Percentiles rank a stretch among this genome's conserved stretches.
phyloP scores from a whole-genome alignment of 2,113 vertebrate species.

The Brachyhypopomus gauderio region DNA sequence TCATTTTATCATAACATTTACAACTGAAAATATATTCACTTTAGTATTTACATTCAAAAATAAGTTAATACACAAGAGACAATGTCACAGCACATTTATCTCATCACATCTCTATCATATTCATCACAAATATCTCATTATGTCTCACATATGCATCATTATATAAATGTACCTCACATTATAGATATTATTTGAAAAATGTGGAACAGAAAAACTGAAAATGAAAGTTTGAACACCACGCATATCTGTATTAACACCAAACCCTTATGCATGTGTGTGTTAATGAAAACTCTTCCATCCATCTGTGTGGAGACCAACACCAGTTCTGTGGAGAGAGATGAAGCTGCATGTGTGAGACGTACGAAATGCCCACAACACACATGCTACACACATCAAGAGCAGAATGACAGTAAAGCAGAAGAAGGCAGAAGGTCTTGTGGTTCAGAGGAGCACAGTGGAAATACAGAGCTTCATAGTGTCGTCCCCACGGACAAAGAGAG shows the following conservation, averaged over 20 bases:
- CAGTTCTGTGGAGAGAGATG: constrained; percentile 8
- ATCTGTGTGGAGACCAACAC: background rate
- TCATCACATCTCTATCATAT: too few species aligned
- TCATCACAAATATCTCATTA: too few species aligned
- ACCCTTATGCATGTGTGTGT: constrained; percentile 7
- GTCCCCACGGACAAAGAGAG: background rate
- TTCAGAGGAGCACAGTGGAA: background rate
- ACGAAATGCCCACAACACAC: constrained; percentile 20
- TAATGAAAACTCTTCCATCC: background rate
- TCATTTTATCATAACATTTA: constrained; percentile 2
- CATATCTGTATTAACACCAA: background rate
- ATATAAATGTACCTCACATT: background rate
- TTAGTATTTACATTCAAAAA: constrained; percentile 43
- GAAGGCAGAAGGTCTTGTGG: background rate
- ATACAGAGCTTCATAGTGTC: constrained; percentile 17
- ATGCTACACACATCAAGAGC: constrained; percentile 5
- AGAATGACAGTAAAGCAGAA: background rate
- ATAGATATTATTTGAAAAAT: background rate
- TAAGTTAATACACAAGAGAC: constrained; percentile 44
- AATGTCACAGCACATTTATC: background rate
- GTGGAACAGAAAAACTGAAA: background rate
- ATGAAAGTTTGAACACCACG: background rate
- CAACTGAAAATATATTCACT: constrained; percentile 12
- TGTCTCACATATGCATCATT: too few species aligned
- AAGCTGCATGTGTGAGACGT: constrained; percentile 8